These are phyloP conservation scores for Epizoanthus rinbou DNA, from an alignment of 92 coral and sea anemone species.

Conservation along the genomic window DNA sequence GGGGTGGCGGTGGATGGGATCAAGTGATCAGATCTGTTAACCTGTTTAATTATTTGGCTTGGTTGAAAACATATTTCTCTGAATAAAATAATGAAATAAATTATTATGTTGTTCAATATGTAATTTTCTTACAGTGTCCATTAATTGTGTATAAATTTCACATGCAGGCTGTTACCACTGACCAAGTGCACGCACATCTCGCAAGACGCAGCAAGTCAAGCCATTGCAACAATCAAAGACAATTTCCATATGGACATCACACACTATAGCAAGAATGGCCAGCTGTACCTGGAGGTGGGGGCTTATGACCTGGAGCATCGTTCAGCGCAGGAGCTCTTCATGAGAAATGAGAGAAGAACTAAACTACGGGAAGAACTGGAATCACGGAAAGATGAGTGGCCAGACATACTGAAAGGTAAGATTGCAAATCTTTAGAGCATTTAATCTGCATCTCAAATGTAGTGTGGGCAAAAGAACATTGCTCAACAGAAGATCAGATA, in stretches of 20 bases:
- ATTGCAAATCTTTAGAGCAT: background rate
- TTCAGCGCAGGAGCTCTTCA: conserved; percentile 93
- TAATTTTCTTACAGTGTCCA: background rate
- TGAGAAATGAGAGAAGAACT: conserved; percentile 88
- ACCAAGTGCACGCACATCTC: conserved; percentile 84
- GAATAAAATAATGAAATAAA: too few relatives aligned
- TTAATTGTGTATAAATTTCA: background rate
- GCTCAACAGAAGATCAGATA: too few relatives aligned
- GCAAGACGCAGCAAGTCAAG: conserved; percentile 60
- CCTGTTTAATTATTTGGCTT: too few relatives aligned
- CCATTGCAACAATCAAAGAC: conserved; percentile 69
- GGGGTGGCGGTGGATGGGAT: too few relatives aligned
- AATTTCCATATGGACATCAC: conserved; percentile 87
- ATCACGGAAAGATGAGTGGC: conserved; percentile 77
- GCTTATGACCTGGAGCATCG: conserved; percentile 91
- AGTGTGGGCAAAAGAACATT: background rate
- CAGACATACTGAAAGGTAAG: conserved; percentile 83
- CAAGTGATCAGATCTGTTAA: too few relatives aligned
- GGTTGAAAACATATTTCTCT: too few relatives aligned
- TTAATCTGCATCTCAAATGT: background rate
- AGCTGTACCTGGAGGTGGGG: conserved; percentile 86
- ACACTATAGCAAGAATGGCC: conserved; percentile 95
- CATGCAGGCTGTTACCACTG: conserved; percentile 63
- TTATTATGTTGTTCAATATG: too few relatives aligned
- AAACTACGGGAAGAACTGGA: conserved; percentile 82